These are phyloP conservation scores for Pelmatolapia mariae DNA, from an alignment of 2,113 vertebrate genomes.

Conservation along the genomic window DNA sequence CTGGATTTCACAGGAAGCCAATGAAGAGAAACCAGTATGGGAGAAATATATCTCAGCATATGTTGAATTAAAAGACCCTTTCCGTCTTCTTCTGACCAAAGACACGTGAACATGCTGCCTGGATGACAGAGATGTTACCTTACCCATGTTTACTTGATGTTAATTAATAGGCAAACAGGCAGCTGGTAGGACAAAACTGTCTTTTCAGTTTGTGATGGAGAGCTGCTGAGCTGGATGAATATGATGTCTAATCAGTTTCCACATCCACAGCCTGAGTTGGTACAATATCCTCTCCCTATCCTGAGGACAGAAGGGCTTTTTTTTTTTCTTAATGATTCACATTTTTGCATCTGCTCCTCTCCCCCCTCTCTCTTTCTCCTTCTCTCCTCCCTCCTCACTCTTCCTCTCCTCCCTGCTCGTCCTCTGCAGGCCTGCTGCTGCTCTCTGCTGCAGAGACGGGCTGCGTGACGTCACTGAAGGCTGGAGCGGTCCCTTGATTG, in stretches of 20 bases:
- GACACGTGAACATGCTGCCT: background rate
- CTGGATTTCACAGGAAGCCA: background rate
- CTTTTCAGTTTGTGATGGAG: background rate
- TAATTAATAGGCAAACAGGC: background rate
- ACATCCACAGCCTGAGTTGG: background rate
- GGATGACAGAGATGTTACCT: background rate
- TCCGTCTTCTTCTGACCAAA: background rate
- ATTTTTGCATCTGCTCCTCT: background rate
- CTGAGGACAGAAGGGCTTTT: background rate
- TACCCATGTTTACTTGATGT: background rate
- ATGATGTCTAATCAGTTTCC: background rate
- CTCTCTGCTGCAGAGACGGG: constrained; percentile 70
- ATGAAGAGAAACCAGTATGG: background rate
- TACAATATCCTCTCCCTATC: background rate
- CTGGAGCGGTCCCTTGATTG: constrained; percentile 66
- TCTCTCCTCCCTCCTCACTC: background rate
- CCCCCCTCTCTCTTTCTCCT: background rate
- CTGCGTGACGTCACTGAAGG: constrained; percentile 72
- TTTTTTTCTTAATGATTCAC: background rate
- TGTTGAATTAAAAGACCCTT: background rate
- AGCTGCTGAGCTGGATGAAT: background rate
- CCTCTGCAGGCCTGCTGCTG: constrained; percentile 64
- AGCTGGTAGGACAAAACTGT: background rate
- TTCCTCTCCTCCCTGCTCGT: constrained; percentile 28
- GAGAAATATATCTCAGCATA: background rate